These are phyloP conservation scores for Acomys russatus DNA, from an alignment of 2,797 vertebrate genomes.

Conservation along the genomic window DNA sequence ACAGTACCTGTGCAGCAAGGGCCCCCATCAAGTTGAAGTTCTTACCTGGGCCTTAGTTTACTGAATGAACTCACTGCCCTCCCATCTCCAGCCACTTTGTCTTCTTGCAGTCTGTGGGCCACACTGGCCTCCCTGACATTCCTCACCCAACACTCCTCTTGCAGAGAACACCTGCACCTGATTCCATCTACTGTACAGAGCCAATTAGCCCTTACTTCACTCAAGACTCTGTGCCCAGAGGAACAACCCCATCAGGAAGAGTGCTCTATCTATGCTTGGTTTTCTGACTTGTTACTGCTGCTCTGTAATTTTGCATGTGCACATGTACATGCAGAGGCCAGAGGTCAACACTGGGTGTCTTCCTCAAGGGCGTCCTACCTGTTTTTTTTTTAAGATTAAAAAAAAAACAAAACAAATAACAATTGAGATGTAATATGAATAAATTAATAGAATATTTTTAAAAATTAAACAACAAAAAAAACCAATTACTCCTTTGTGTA, in stretches of 20 bases:
- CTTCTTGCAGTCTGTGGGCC: not conserved
- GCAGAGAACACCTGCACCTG: not conserved
- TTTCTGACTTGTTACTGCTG: not conserved
- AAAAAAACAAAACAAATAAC: no score
- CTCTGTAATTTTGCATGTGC: not conserved
- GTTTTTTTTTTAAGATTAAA: not conserved
- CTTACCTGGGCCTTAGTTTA: not conserved
- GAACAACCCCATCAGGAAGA: not conserved
- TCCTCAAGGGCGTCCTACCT: not conserved
- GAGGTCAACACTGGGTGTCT: no score
- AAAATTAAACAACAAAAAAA: no score
- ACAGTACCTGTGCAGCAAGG: not conserved
- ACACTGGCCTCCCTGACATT: not conserved
- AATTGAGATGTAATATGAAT: no score
- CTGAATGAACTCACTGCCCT: not conserved
- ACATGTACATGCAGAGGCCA: not conserved
- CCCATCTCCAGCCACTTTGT: no score
- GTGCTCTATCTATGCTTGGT: not conserved
- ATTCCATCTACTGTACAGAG: not conserved
- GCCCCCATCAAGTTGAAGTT: not conserved
- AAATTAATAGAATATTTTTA: no score
- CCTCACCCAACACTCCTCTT: not conserved
- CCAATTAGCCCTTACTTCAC: not conserved
- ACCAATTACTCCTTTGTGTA: no score
- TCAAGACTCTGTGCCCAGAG: not conserved